Evolutionary conservation across 2,888 invertebrate species (phyloP), one percentile per base, ranked within the genome.

Genomic region (Hemaris fuciformis): DNA sequence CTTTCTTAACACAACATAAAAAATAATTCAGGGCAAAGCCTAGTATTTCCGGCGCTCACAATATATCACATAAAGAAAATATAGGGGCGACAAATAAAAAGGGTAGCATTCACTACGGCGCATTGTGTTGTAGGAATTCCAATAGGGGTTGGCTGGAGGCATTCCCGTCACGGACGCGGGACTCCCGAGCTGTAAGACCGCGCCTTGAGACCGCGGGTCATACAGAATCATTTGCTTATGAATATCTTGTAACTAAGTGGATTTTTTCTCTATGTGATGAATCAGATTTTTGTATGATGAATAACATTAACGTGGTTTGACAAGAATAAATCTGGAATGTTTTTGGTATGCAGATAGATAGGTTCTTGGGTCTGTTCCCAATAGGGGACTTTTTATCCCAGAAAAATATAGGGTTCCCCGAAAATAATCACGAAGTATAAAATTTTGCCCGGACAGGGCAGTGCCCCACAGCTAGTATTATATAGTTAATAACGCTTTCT

Each of bases 21-120:
- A 13, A 38, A 38, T 38, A n/a, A 38, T 13, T 10, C 34, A 38
- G n/a, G n/a, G n/a, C 3, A 48, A 48, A 18, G n/a, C n/a, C n/a
- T n/a, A n/a, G 7, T 48, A 27, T 27, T 15, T 48, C 25, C 15
- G 25, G 25, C 7, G 7, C 2, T 25, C 25, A 25, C 48, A 48
- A 48, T 48, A 48, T 48, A 48, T 48, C 23, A 43, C 20, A 43
- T 43, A 43, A 43, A 43, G 18, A 20, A 27, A 48, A 38, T 38
- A 38, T 38, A 38, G 38, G 48, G 48, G 15, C 48, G 48, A 48
- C 48, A 48, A 48, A 48, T 48, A 48, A 48, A n/a, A 48, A 48
- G 48, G 48, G 27, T 48, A 18, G 43, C 18, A 27, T 48, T 48
- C 48, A 48, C 25, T 15, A 48, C 48, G 25, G 27, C 23, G 46